Evolutionary conservation across 2,113 vertebrate species (phyloP), one percentile per base, ranked within the genome.

Genomic region (Sturnus vulgaris): DNA sequence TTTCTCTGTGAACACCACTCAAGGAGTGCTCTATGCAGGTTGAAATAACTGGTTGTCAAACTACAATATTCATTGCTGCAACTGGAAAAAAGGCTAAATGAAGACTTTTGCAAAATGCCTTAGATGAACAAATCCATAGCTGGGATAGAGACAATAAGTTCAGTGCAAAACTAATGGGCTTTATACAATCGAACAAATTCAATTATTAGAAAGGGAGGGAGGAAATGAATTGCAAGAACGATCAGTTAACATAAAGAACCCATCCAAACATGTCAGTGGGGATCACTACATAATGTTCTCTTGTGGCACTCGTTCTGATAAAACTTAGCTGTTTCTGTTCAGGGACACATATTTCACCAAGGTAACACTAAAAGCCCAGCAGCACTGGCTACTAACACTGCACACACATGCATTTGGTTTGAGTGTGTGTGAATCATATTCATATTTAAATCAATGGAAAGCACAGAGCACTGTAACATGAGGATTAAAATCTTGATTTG

Each of bases 41-140:
- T 92, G 83, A 96, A 97, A 96, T 96, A 95, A 93, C 64, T 88
- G 70, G 61, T 61, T 97, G 93, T 95, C 95, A 95, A 92, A 90
- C 59, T 73, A 63, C 35, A 82, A 55, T 47, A 68, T 86, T 95
- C 87, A 81, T 13, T 95, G 77, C 77, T 95, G 75, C 60, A 92
- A 84, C 35, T 52, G 37, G n/a, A 90, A 85, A 96, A 92, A 96
- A 96, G 63, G 49, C 73, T 95, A 94, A 97, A 92, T 92, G 88
- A 91, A 95, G 73, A 76, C 42, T 92, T 89, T 47, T 92, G 70
- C 22, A 92, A 90, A 95, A 82, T n/a, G n/a, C 37, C 28, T 87
- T 24, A 47, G 33, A 52, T 46, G 47, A 93, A 95, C 57, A 76
- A 55, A 92, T 33, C 47, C 47, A 81, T 70, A 79, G 82, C 80